These are phyloP conservation scores for Cryptoprocta ferox DNA, from an alignment of 2,797 vertebrate species.

Conservation along the genomic window DNA sequence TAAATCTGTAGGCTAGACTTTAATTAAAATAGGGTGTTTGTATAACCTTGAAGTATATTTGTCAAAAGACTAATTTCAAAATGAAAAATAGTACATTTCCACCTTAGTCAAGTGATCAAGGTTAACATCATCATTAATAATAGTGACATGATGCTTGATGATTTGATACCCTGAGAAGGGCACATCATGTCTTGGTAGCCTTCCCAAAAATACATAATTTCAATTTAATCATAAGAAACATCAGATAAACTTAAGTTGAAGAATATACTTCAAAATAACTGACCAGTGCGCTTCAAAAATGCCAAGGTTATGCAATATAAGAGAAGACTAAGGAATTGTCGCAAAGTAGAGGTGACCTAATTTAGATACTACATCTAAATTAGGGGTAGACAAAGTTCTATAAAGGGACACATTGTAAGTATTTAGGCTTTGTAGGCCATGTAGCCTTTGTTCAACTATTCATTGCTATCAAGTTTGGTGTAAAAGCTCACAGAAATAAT, in stretches of 20 bases:
- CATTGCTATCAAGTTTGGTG: not conserved
- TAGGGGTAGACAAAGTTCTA: not conserved
- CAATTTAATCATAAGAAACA: not conserved
- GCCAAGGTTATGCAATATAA: not conserved
- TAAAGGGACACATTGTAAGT: not conserved
- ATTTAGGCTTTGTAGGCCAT: not conserved
- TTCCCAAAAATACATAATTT: not conserved
- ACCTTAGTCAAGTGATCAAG: not conserved
- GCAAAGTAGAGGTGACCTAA: not conserved
- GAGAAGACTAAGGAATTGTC: not conserved
- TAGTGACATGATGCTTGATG: not conserved
- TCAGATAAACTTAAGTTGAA: not conserved
- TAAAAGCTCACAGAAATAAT: not conserved
- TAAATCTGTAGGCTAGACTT: not conserved
- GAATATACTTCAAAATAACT: not conserved
- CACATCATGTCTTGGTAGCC: not conserved
- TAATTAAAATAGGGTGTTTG: not conserved
- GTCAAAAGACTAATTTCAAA: not conserved
- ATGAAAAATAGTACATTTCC: not conserved
- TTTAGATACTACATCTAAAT: not conserved
- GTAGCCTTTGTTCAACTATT: not conserved
- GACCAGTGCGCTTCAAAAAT: not conserved
- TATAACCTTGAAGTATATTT: not conserved
- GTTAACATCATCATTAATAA: not conserved
- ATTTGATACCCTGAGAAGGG: too few relatives aligned